Base-by-base conservation (phyloP, 92 coral and sea anemone genomes). In the Porites lobata region DNA sequence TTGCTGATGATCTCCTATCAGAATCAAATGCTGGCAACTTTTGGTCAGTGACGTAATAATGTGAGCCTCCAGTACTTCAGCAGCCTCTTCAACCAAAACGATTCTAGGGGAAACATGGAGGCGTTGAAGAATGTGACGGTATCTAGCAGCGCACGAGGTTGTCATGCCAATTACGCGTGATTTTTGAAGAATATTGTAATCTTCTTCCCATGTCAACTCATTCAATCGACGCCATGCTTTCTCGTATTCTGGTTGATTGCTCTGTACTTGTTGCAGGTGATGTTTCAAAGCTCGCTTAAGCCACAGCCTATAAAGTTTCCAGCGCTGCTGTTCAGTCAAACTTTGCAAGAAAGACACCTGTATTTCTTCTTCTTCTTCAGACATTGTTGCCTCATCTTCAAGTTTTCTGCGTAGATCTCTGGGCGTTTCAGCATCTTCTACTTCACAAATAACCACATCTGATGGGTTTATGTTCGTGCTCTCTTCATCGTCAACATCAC, bases 21-120 rank as follows among this genome's bases (percentile, higher is more conserved):
- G 91, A 82, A 96, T 94, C 92, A 94, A 75, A 59, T 96, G 99
- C 71, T 93, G 94, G 79, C 99, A 94, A 61, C 82, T 92, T n/a
- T 88, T 73, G 1, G 94, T 89, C 51, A 96, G 80, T 69, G 96
- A 94, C 15, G 95, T 90, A 63, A 96, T 81, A 47, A 93, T 80
- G 76, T 96, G 99, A 90, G 96, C 99, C 92, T 96, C 99, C 67
- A 96, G 91, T 69, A 96, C 95, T 71, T 96, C 99, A 59, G 99
- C 98, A 51, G 99, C 99, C 88, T 96, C 99, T 82, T 96, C 99
- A 10, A 95, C 89, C 21, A 96, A 73, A 76, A 96, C 88, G 68
- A 96, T 86, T 38, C 88, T 92, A 38, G 99, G 99, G 65, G 86
- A 74, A 62, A 96, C 85, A 78, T 38, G 47, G 6, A 38, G 6